Percentiles rank a stretch among this genome's conserved stretches.
These are phyloP conservation scores for Pseudopodoces humilis DNA, from an alignment of 2,113 vertebrate genomes.

Conservation along the genomic window DNA sequence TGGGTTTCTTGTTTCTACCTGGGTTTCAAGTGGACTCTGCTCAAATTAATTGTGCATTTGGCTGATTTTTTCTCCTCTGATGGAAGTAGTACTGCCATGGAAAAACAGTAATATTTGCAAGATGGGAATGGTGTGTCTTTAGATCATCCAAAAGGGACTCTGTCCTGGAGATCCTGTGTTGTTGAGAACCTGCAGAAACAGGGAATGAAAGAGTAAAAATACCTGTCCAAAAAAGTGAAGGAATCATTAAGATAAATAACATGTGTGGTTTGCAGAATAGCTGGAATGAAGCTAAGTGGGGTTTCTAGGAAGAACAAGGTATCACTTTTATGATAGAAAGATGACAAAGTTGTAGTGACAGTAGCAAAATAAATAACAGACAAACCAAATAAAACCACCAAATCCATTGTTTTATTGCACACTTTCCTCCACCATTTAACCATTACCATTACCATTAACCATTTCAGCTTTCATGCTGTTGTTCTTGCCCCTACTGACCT, in stretches of 20 bases:
- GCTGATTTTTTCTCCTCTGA: neutral
- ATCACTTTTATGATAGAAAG: neutral
- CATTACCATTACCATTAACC: neutral
- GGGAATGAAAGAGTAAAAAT: neutral
- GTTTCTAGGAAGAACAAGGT: neutral
- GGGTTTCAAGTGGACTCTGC: neutral
- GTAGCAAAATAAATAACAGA: neutral
- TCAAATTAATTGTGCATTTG: neutral
- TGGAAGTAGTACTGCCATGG: neutral
- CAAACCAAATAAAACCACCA: no score
- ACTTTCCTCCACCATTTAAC: neutral
- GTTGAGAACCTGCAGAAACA: neutral
- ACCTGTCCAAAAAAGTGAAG: neutral
- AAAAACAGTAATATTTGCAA: neutral
- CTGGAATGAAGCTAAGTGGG: neutral
- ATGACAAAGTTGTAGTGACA: neutral
- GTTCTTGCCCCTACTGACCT: neutral
- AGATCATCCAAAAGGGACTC: neutral
- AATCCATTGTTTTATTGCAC: neutral
- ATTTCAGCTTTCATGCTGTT: neutral
- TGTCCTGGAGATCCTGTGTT: neutral
- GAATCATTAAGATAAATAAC: accelerated
- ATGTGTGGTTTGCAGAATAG: neutral
- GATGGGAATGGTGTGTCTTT: neutral
- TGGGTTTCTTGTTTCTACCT: neutral